Percentiles rank a stretch among this genome's conserved stretches.
phyloP scores from a whole-genome alignment of 2,888 invertebrate genomes.

The Cryptus viduatorius region DNA sequence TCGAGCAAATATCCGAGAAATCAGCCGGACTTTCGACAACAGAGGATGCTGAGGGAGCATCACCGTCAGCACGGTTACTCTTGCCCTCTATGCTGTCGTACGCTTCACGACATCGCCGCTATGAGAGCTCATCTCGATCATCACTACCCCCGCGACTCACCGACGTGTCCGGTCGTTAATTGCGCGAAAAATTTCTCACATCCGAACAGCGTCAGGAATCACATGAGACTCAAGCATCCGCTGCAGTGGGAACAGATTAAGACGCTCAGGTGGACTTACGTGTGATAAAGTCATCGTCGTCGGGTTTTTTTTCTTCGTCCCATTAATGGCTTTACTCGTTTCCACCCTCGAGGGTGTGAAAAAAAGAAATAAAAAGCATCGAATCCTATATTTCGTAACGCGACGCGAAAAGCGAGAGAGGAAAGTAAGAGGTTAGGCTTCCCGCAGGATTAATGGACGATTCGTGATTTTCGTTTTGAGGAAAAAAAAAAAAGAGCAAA shows the following conservation, averaged over 20 bases:
- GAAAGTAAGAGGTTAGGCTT: neutral
- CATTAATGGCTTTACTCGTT: neutral
- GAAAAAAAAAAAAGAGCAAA: neutral
- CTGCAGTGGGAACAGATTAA: constrained; percentile 94
- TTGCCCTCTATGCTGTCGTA: constrained; percentile 91
- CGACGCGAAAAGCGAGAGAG: constrained; percentile 14
- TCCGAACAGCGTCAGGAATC: constrained; percentile 94
- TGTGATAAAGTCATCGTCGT: constrained; percentile 82
- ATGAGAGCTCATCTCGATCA: constrained; percentile 92
- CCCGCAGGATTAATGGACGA: neutral
- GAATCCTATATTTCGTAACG: constrained; percentile 51
- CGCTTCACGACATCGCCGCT: constrained; percentile 88
- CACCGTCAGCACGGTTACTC: constrained; percentile 86
- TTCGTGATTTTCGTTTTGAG: neutral
- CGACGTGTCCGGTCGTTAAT: constrained; percentile 91
- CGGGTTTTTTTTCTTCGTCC: neutral
- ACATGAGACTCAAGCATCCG: constrained; percentile 94
- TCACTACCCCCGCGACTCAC: constrained; percentile 94
- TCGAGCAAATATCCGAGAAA: constrained; percentile 84
- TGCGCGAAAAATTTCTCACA: constrained; percentile 92
- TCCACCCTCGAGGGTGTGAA: neutral
- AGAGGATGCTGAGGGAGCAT: constrained; percentile 80
- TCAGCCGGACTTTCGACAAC: constrained; percentile 82
- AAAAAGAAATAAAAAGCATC: constrained; percentile 40
- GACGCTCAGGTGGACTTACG: constrained; percentile 91